These are phyloP conservation scores for Aphidoletes aphidimyza DNA, from an alignment of 2,888 invertebrate species.

Conservation along the genomic window DNA sequence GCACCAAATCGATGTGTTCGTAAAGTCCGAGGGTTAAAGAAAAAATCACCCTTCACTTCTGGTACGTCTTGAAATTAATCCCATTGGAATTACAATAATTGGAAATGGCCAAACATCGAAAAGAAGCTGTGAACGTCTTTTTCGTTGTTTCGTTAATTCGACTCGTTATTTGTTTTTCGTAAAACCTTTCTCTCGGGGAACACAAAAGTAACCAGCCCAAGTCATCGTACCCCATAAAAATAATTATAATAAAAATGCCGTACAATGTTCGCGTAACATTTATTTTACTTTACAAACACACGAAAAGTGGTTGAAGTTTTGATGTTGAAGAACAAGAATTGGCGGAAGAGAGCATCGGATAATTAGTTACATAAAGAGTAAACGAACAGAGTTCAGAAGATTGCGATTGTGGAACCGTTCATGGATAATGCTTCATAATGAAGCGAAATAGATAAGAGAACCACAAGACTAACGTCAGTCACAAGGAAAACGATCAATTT, in stretches of 20 bases:
- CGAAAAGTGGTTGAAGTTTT: not conserved
- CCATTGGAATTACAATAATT: not conserved
- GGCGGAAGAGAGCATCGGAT: not conserved
- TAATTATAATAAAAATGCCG: slow-evolving; percentile 1
- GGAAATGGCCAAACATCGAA: not conserved
- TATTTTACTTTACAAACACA: not conserved
- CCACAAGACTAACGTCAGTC: not conserved
- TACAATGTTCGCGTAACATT: not conserved
- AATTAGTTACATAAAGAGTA: no score
- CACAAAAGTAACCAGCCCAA: no score
- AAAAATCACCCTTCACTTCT: not conserved
- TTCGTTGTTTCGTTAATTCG: no score
- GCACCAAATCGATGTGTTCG: no score
- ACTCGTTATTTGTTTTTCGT: no score
- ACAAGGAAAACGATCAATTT: not conserved
- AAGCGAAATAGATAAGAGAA: not conserved
- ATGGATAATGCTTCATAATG: no score
- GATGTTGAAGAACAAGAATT: slow-evolving; percentile 8
- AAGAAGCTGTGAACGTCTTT: slow-evolving; percentile 12
- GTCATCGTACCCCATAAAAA: slow-evolving; percentile 44
- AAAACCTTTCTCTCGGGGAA: not conserved
- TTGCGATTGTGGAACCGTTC: no score
- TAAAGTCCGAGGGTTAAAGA: not conserved
- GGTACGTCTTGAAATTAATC: not conserved
- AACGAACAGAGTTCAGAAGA: no score